Evolutionary conservation across 2,888 invertebrate genomes (phyloP).

Genomic region (Dicyrtoma fusca): DNA sequence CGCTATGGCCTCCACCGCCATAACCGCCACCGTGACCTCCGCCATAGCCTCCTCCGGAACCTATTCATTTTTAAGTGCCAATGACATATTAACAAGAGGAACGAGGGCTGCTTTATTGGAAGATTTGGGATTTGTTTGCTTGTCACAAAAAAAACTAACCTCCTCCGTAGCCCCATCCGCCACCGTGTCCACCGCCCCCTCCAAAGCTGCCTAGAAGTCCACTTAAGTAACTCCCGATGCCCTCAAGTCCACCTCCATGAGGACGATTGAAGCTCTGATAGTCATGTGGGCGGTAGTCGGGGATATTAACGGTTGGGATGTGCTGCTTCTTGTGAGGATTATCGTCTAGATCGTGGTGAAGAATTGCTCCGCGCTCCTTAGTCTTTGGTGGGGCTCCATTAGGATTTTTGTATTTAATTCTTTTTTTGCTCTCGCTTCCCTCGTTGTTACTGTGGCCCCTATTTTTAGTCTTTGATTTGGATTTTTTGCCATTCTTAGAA

Average conservation of each 20-base stretch:
- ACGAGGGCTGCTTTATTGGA: no score
- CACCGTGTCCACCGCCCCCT: constrained; percentile 7
- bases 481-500: not conserved
- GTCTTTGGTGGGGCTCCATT: not conserved
- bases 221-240: constrained; percentile 31
- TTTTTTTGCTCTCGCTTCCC: not conserved
- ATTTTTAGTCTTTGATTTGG: constrained; percentile 5
- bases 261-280: constrained; percentile 33
- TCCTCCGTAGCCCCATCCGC: constrained; percentile 23
- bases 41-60: not conserved
- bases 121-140: no score
- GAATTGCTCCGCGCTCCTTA: constrained; percentile 20
- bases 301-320: not conserved
- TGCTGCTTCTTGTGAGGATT: constrained; percentile 8
- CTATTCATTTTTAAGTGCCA: not conserved
- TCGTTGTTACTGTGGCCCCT: not conserved
- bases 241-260: constrained; percentile 29
- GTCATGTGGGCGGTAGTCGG: constrained; percentile 35
- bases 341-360: not conserved
- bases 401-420: constrained; percentile 19
- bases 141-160: no score
- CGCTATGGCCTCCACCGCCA: constrained; percentile 26
- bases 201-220: constrained; percentile 22
- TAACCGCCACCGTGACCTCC: constrained; percentile 21
- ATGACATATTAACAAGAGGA: no score